Evolutionary conservation across 2,888 invertebrate species (phyloP).

Genomic region (Myopa testacea): DNA sequence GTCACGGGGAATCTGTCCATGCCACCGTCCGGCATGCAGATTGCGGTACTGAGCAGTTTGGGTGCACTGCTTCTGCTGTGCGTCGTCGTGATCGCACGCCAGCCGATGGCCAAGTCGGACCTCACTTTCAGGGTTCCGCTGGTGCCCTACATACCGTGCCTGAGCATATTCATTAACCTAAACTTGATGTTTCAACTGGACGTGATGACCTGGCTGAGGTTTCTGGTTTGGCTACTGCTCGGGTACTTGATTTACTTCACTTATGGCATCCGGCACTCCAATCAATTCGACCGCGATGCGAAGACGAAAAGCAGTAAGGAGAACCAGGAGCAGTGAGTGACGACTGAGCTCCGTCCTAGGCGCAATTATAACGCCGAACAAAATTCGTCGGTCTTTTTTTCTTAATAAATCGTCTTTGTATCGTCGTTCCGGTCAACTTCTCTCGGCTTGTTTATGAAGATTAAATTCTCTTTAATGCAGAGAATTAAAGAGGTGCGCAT

Average conservation of each 20-base stretch:
- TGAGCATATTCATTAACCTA: slow-evolving; percentile 88
- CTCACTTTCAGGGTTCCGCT: slow-evolving; percentile 85
- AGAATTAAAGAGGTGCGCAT: no score
- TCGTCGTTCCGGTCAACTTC: no score
- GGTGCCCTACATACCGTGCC: slow-evolving; percentile 85
- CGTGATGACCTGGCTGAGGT: slow-evolving; percentile 87
- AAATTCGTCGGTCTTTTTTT: no score
- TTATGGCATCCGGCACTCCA: slow-evolving; percentile 83
- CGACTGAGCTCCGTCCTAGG: no score
- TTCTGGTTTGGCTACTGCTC: slow-evolving; percentile 85
- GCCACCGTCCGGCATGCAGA: slow-evolving; percentile 49
- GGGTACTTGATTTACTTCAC: slow-evolving; percentile 89
- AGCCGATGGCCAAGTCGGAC: slow-evolving; percentile 74
- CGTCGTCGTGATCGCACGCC: slow-evolving; percentile 75
- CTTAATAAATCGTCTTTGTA: no score
- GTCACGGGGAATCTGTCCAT: slow-evolving; percentile 14
- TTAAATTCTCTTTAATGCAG: no score
- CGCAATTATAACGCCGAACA: no score
- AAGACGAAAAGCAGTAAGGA: not conserved
- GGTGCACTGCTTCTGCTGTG: slow-evolving; percentile 71
- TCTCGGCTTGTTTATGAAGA: no score
- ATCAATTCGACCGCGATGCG: slow-evolving; percentile 65
- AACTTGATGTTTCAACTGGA: slow-evolving; percentile 93
- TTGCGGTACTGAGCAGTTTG: slow-evolving; percentile 69
- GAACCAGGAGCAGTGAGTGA: not conserved